phyloP scores from a whole-genome alignment of 2,797 vertebrate genomes.

The Gila robusta region DNA sequence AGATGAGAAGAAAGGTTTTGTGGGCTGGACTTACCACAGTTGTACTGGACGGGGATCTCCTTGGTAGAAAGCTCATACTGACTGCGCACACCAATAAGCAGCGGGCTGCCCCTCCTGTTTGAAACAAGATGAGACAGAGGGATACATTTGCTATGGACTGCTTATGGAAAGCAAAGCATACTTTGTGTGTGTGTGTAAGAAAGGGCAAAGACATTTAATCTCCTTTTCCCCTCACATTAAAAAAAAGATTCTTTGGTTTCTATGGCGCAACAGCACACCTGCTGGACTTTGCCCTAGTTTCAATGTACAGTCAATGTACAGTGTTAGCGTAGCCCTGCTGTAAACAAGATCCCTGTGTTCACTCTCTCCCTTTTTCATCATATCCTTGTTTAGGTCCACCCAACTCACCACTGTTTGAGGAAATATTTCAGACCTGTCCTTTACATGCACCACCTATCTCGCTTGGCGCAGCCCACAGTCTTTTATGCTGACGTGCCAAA shows the following conservation, averaged over 20 bases:
- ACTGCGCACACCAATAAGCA: constrained; percentile 93
- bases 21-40: constrained; percentile 82
- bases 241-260: background rate
- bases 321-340: background rate
- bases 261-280: constrained; percentile 2
- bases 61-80: constrained; percentile 89
- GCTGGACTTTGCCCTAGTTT: constrained; percentile 29
- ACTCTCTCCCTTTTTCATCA: background rate
- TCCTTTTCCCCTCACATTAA: background rate
- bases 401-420: background rate
- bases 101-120: constrained; percentile 91
- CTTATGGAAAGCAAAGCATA: background rate
- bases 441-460: constrained; percentile 3
- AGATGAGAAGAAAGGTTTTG: background rate
- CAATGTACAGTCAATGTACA: background rate
- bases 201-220: background rate
- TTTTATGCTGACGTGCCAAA: constrained; percentile 6
- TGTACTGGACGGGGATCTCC: constrained; percentile 90
- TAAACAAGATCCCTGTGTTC: constrained; percentile 21
- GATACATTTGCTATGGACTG: background rate
- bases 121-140: background rate
- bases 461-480: background rate
- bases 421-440: constrained; percentile 9
- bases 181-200: background rate
- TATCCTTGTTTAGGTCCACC: constrained; percentile 42